phyloP scores from a whole-genome alignment of 1,140 invertebrate species.

The Drosophila pandora region DNA sequence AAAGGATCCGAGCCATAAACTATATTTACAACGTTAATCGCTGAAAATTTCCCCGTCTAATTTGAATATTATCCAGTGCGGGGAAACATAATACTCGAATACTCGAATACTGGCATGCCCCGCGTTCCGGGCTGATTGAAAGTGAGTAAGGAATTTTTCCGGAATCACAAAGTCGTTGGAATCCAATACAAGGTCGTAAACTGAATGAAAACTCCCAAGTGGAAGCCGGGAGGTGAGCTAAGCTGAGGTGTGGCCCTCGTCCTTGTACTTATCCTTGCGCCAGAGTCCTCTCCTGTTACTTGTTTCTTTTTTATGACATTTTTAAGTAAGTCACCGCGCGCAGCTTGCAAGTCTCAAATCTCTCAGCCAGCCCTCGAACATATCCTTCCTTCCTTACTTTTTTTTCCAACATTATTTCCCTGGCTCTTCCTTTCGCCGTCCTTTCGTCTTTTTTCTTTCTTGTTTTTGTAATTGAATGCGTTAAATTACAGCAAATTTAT shows the following conservation, averaged over 20 bases:
- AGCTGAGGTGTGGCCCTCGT: slow-evolving; percentile 8
- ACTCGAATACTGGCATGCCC: background rate
- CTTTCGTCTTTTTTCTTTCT: slow-evolving; percentile 45
- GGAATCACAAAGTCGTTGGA: slow-evolving; percentile 37
- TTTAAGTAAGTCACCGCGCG: slow-evolving; percentile 76
- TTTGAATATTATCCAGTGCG: background rate
- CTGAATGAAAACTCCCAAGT: slow-evolving; percentile 18
- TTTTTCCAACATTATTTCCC: slow-evolving; percentile 7
- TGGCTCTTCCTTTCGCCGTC: slow-evolving; percentile 15
- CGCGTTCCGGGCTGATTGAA: slow-evolving; percentile 20
- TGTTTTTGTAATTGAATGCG: slow-evolving; percentile 77
- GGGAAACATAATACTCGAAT: background rate
- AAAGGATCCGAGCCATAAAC: slow-evolving; percentile 4
- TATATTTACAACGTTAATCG: background rate
- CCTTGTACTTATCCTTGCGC: background rate
- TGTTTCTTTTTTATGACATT: slow-evolving; percentile 73
- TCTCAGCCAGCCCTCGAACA: slow-evolving; percentile 4
- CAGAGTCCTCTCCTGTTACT: slow-evolving; percentile 30
- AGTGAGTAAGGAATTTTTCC: slow-evolving; percentile 26
- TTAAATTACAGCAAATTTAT: slow-evolving; percentile 82
- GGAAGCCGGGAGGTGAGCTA: slow-evolving; percentile 5
- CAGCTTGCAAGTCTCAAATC: slow-evolving; percentile 49
- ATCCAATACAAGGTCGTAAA: slow-evolving; percentile 39
- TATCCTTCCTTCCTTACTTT: slow-evolving; percentile 3
- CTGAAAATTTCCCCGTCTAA: background rate